Evolutionary conservation across 2,113 vertebrate species (phyloP), one percentile per base, ranked within the genome.

Genomic region (Panurus biarmicus): DNA sequence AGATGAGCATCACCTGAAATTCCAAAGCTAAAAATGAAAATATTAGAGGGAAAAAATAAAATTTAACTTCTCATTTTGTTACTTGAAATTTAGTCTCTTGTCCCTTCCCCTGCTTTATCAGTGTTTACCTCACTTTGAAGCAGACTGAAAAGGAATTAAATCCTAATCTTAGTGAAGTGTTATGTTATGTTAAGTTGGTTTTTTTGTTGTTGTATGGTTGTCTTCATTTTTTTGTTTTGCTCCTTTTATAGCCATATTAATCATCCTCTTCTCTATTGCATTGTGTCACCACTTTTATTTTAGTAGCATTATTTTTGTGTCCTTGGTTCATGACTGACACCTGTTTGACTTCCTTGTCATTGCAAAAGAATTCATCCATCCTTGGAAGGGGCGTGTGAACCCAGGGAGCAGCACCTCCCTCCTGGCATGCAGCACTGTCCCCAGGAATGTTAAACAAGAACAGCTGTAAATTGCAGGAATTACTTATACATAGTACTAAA

Each of bases 61-160:
- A 38, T 7, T 18, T 4, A 76, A 33, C 17, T 62, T 70, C 35
- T n/a, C 14, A 48, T 95, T 91, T 94, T 33, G 4, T 84, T 60
- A 28, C 60, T 50, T 81, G 6, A 80, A 80, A 72, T 86, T 78
- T 74, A 57, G 22, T 65, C 33, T 87, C 12, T 80, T 83, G 45
- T 86, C 75, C 42, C 66, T 91, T 94, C 24, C 87, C 82, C 35
- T 91, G 61, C 89, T 85, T 94, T 88, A 58, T 64, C 47, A 33
- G 82, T 88, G 70, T 92, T 83, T 57, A 35, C 82, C 69, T 72
- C 89, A 76, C 95, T 96, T 97, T 92, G 93, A 93, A 97, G 97
- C 98, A 98, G 97, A 98, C 98, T 98, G 98, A 98, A 98, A 97
- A 97, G 95, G 97, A 97, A 94, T 61, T 81, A 64, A 87, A 85